Evolutionary conservation across 2,113 vertebrate species (phyloP), one percentile per base, ranked within the genome.

Genomic region (Antigone vipio): DNA sequence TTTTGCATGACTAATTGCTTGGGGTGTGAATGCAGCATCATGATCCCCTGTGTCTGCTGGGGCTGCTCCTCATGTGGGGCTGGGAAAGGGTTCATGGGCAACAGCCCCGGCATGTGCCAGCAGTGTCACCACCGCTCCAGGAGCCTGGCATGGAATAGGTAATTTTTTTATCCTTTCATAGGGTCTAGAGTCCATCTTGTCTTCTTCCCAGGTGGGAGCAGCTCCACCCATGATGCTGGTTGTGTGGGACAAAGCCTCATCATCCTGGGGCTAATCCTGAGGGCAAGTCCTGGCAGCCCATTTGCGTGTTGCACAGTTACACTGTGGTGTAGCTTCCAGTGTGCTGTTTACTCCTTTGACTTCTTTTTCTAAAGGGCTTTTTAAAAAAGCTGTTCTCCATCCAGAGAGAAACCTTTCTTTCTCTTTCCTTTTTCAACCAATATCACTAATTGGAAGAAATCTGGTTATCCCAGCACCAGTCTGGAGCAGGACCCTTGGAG

Each of bases 391-490:
- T 40, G 5, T 35, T 56, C n/a, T 63, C n/a, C 15, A 2, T 38
- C 22, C 38, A 52, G 34, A n/a, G 2, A 34, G 11, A 68, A 92
- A 30, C 3, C 1, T 5, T 34, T n/a, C 58, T 15, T 10, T 4
- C 12, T 38, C 24, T 59, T 82, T 63, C 13, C 7, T 59, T 69
- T 50, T 45, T 69, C 55, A 38, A 59, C 4, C 45, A 29, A 5
- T 40, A 30, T 21, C 3, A 3, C 5, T 60, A 83, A 59, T 2
- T 56, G 30, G 73, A 92, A 87, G 35, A n/a, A 56, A 93, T 52
- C 2, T 2, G 0, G 3, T 64, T 76, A 17, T 8, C 11, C 32
- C 72, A 42, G 22, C 58, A 56, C 7, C 9, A 15, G 4, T 45
- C 29, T 59, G 38, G 49, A 52, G 42, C 42, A 64, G 45, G 29